Conservation (phyloP, 2,888 invertebrate genomes). For the Strigamia transsilvanica region DNA sequence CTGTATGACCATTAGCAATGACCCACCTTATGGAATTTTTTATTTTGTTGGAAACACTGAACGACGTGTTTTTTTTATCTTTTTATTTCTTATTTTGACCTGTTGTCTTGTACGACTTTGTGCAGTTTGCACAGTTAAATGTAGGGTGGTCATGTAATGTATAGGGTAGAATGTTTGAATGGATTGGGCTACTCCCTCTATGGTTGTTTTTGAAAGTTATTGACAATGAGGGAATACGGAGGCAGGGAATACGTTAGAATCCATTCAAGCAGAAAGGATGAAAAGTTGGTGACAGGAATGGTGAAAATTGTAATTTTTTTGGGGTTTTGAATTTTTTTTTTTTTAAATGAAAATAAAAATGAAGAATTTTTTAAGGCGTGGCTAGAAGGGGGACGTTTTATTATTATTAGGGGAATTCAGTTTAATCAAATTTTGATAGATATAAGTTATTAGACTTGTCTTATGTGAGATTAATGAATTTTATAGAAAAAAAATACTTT, state of each 20-base stretch:
- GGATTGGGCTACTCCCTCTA: conserved; percentile 41
- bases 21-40: conserved; percentile 48
- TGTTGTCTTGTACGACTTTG: conserved; percentile 7
- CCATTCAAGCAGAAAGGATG: conserved; percentile 5
- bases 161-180: conserved; percentile 28
- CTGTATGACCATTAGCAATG: conserved; percentile 35
- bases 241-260: not conserved
- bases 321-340: not conserved
- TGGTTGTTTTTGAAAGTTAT: conserved; percentile 42
- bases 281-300: conserved; percentile 31
- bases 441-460: not conserved
- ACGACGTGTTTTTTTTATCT: not conserved
- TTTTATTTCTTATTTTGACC: conserved; percentile 43
- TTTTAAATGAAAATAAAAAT: not conserved
- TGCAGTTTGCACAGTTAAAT: not conserved
- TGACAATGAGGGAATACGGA: conserved; percentile 4
- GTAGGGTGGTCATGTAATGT: conserved; percentile 39
- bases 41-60: not conserved
- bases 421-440: not conserved
- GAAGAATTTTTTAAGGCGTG: too few species aligned
- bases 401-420: not conserved
- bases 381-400: not conserved
- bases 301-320: conserved; percentile 6
- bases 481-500: not conserved
- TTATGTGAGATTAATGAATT: not conserved